Base-by-base conservation (phyloP, 2,113 vertebrate species). In the Phrynosoma blainvillii region DNA sequence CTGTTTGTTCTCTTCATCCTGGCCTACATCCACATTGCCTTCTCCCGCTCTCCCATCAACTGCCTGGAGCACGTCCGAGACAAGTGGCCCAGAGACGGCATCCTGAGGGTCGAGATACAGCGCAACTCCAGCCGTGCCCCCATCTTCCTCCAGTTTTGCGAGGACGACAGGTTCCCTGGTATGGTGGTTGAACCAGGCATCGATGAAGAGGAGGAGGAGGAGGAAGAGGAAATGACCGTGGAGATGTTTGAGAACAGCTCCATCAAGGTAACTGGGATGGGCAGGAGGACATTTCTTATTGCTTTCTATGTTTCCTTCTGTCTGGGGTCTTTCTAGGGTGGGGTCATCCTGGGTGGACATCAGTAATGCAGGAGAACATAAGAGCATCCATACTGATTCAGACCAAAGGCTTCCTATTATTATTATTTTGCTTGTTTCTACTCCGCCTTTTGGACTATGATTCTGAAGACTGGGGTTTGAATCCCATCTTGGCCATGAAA, bases 11-110 rank as follows among this genome's bases (percentile, higher is more conserved):
- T 99, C 86, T 99, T 98, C 92, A 99, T 99, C 94, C 97, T 99
- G 91, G 99, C 98, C 40, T 99, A 99, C 91, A 99, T 99, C 92
- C 99, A 99, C 96, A 98, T 99, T 0, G 98, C 98, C 91, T 99
- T 99, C 96, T 99, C 99, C 3, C 98, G 99, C 59, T 99, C 99
- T 0, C 99, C 99, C 84, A 98, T 99, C 88, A 98, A 98, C 96
- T 99, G 99, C 86, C 92, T 99, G 97, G 98, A 99, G 94, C 98
- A 97, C 0, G 99, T 99, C 85, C 96, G 98, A 0, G 98, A 99
- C 59, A 97, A 97, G 65, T 99, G 99, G 99, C 99, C 99, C 0
- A 96, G 99, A 0, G 99, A 99, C 0, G 99, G 99, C 18, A 98
- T 99, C 93, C 90, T 99, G 84, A 93, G 99, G 0, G 99, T 99